Base-by-base conservation (phyloP, 92 coral and sea anemone species). In the Porites rus region DNA sequence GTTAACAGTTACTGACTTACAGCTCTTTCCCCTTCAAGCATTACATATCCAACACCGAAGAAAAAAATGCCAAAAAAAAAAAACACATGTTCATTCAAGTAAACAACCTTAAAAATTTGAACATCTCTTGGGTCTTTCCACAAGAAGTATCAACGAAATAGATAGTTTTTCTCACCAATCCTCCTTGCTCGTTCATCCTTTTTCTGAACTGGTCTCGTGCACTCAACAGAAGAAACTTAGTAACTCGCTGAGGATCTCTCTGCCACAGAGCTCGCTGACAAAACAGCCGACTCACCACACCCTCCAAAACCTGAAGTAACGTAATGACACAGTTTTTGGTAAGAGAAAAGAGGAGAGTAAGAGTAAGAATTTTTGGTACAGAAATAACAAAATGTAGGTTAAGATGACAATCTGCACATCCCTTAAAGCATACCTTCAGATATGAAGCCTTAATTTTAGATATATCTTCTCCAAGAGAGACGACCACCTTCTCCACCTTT, bases 401-500 rank as follows among this genome's bases (percentile, higher is more conserved):
- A 38, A 38, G 46, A 4, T 4, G 7, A 38, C 0, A 38, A 14
- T 56, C 61, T 10, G 11, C 11, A 56, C 11, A 14, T 56, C 4
- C 16, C 16, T 12, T 5, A 1, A n/a, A 5, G 12, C 69, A 61
- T 88, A 92, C 99, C 94, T 93, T 89, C 28, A 96, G 93, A 83
- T 79, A 96, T 72, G 94, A 90, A 3, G 81, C 91, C 70, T 96
- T 96, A 19, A 96, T 88, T 82, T 88, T 91, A 5, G 73, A 76
- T 12, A 96, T 92, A 58, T 96, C 90, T 8, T 96, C 98, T 17
- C 99, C 99, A 66, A 96, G 87, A 4, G 98, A 78, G 58, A 96
- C 94, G n/a, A 96, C 99, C 77, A 92, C 90, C 88, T 96, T 94
- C n/a, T 96, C 98, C 31, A 96, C 95, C 72, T 69, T 91, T 12